phyloP scores from a whole-genome alignment of 2,888 invertebrate species.

The Dexiosoma caninum region DNA sequence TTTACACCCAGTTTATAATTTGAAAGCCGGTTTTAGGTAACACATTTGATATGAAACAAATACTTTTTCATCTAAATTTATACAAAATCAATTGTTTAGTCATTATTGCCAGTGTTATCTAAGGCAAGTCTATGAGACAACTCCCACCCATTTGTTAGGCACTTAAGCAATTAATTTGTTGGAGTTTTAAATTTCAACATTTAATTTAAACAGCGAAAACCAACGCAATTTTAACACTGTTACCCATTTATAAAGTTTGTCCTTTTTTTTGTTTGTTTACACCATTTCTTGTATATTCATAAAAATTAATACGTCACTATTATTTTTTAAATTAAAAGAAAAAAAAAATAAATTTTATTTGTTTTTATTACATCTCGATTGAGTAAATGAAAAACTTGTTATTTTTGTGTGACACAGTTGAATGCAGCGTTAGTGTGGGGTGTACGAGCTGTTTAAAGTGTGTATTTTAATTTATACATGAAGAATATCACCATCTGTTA shows the following conservation, averaged over 20 bases:
- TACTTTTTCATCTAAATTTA: neutral
- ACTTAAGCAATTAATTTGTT: neutral
- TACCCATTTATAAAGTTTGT: constrained; percentile 14
- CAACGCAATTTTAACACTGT: constrained; percentile 26
- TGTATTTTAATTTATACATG: constrained; percentile 5
- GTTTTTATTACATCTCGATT: neutral
- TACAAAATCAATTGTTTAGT: neutral
- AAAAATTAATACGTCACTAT: too few species aligned
- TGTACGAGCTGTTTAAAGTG: neutral
- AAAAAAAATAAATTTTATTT: neutral
- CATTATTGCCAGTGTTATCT: neutral
- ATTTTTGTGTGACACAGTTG: constrained; percentile 8
- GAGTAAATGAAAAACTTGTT: constrained; percentile 25
- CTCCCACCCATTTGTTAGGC: constrained; percentile 13
- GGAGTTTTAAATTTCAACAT: constrained; percentile 7
- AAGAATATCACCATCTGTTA: constrained; percentile 5
- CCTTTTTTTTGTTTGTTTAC: neutral
- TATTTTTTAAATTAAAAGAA: neutral
- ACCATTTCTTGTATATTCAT: neutral
- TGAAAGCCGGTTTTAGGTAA: neutral
- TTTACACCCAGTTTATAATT: neutral
- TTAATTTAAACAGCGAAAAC: constrained; percentile 30
- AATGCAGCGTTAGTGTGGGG: constrained; percentile 10
- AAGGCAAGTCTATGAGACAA: constrained; percentile 14
- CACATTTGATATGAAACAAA: neutral